These are phyloP conservation scores for Danio albolineatus DNA, from an alignment of 2,797 vertebrate species.

Conservation along the genomic window DNA sequence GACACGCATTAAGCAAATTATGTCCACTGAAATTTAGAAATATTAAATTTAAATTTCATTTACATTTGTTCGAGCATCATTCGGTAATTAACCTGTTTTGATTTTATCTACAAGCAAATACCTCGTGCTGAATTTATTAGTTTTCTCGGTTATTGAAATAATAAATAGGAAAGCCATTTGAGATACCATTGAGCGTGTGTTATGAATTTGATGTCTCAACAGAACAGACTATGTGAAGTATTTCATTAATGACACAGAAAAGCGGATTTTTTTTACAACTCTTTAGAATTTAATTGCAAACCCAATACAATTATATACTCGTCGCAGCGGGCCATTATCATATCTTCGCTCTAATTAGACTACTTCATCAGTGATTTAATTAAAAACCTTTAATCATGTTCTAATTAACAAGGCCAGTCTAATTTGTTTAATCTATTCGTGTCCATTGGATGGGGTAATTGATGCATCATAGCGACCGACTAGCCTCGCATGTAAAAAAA, in stretches of 20 bases:
- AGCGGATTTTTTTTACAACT: slow-evolving; percentile 74
- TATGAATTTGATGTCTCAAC: slow-evolving; percentile 79
- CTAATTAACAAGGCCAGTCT: slow-evolving; percentile 93
- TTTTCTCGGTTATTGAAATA: slow-evolving; percentile 83
- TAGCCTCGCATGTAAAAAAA: slow-evolving; percentile 39
- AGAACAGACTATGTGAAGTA: slow-evolving; percentile 79
- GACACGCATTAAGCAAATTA: slow-evolving; percentile 89
- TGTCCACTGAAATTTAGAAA: slow-evolving; percentile 79
- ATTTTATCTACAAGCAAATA: slow-evolving; percentile 83
- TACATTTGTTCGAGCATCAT: slow-evolving; percentile 83
- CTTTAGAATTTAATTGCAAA: slow-evolving; percentile 82
- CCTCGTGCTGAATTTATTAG: slow-evolving; percentile 88
- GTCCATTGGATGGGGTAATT: slow-evolving; percentile 81
- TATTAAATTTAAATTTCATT: slow-evolving; percentile 90
- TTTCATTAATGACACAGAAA: slow-evolving; percentile 82
- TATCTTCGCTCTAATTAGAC: slow-evolving; percentile 89
- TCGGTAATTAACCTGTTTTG: slow-evolving; percentile 84
- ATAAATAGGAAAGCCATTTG: slow-evolving; percentile 76
- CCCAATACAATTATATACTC: slow-evolving; percentile 72
- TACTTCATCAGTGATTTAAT: slow-evolving; percentile 87
- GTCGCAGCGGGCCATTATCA: slow-evolving; percentile 88
- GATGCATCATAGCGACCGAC: slow-evolving; percentile 75
- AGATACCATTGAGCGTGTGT: slow-evolving; percentile 73
- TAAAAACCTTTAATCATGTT: slow-evolving; percentile 90
- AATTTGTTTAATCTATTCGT: slow-evolving; percentile 86